Evolutionary conservation across 2,113 vertebrate genomes (phyloP).

Genomic region (Macrotis lagotis): DNA sequence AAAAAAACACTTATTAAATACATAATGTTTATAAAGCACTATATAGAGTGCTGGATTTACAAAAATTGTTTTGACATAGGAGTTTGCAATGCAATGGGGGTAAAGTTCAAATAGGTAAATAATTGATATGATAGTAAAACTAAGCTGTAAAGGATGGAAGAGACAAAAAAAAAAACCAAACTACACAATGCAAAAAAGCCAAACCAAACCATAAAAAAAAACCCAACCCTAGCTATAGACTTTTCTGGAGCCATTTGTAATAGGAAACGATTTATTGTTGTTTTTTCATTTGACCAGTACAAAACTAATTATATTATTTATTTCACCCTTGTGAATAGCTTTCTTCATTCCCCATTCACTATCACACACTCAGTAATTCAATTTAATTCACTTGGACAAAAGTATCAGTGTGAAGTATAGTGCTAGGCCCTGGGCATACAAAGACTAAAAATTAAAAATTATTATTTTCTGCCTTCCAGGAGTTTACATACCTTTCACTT

Average conservation of each 20-base stretch:
- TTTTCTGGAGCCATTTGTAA: not conserved
- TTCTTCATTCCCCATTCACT: not conserved
- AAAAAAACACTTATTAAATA: not conserved
- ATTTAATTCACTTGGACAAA: not conserved
- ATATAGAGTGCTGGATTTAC: too few relatives aligned
- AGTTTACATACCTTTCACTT: not conserved
- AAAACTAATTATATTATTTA: not conserved
- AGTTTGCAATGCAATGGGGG: not conserved
- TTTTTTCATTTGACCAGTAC: not conserved
- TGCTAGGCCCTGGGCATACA: not conserved
- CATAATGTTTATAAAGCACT: not conserved
- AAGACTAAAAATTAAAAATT: conserved; percentile 25
- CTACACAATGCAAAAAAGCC: not conserved
- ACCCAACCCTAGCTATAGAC: not conserved
- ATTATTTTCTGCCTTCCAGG: conserved; percentile 3
- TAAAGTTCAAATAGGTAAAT: not conserved
- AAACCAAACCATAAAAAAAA: too few relatives aligned
- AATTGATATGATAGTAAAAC: not conserved
- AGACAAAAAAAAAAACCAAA: not conserved
- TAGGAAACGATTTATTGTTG: not conserved
- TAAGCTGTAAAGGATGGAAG: not conserved
- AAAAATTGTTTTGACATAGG: not conserved
- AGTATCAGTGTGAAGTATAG: conserved; percentile 20
- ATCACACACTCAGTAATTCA: not conserved
- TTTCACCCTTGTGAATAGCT: not conserved